A percentile compares a stretch with the other conserved stretches of the same genome.
Evolutionary conservation across 2,113 vertebrate species (phyloP).

Genomic region (Nycticorax nycticorax): DNA sequence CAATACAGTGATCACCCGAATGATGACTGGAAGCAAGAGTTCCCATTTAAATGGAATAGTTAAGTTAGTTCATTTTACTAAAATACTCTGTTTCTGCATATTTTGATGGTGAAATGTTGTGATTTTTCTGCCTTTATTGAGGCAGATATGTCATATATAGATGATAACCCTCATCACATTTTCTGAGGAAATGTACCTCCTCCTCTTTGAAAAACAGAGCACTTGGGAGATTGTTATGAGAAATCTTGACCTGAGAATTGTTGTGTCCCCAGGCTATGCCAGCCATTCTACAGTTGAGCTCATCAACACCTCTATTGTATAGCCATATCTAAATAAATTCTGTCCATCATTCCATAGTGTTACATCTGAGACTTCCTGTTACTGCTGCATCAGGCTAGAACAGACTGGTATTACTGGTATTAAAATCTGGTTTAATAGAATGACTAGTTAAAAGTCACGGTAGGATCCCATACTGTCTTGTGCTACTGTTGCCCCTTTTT

Average conservation of each 20-base stretch:
- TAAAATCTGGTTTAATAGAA: background rate
- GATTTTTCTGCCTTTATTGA: background rate
- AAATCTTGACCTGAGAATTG: background rate
- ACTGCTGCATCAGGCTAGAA: background rate
- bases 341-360: background rate
- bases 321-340: background rate
- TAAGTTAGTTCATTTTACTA: background rate
- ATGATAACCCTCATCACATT: background rate
- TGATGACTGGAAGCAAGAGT: background rate
- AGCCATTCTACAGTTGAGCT: background rate
- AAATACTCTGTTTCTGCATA: background rate
- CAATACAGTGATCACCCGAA: fast-evolving
- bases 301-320: background rate
- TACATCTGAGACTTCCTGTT: background rate
- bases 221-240: background rate
- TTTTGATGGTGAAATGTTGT: background rate
- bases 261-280: background rate
- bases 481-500: background rate
- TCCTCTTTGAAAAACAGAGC: conserved; percentile 9
- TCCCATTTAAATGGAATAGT: background rate
- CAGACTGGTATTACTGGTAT: background rate
- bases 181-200: background rate
- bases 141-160: background rate
- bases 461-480: background rate
- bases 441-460: background rate